Conservation (phyloP, 92 coral and sea anemone genomes). For the Palythoa grandis region DNA sequence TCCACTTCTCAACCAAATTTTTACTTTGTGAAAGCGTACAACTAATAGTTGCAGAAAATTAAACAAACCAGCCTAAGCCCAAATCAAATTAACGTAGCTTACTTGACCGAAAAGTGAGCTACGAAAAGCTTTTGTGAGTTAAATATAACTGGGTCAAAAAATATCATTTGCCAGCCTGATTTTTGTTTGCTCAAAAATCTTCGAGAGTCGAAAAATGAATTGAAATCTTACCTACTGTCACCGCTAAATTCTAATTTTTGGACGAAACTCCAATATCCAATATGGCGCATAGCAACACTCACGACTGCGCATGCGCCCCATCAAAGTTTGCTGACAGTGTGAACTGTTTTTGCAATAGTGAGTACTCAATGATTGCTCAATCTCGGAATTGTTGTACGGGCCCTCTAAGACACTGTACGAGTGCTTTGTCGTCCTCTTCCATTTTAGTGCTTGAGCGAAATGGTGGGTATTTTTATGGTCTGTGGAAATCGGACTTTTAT, state of each 20-base stretch:
- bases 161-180: neutral
- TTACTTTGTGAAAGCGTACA: no score
- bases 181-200: neutral
- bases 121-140: no score
- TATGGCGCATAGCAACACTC: constrained; percentile 15
- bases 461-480: constrained; percentile 56
- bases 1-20: no score
- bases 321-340: constrained; percentile 12
- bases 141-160: no score
- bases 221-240: neutral
- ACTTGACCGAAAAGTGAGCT: no score
- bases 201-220: no score
- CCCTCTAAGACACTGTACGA: neutral
- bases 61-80: no score
- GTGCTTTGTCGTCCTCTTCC: constrained; percentile 58
- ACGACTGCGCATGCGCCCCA: constrained; percentile 19
- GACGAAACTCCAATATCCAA: neutral
- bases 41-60: no score
- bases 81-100: no score
- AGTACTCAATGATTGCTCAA: constrained; percentile 25
- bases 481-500: constrained; percentile 37
- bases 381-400: constrained; percentile 10
- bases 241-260: neutral
- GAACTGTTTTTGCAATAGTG: neutral
- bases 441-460: constrained; percentile 72